Base-by-base conservation (phyloP, 2,797 vertebrate species). In the Takifugu rubripes region DNA sequence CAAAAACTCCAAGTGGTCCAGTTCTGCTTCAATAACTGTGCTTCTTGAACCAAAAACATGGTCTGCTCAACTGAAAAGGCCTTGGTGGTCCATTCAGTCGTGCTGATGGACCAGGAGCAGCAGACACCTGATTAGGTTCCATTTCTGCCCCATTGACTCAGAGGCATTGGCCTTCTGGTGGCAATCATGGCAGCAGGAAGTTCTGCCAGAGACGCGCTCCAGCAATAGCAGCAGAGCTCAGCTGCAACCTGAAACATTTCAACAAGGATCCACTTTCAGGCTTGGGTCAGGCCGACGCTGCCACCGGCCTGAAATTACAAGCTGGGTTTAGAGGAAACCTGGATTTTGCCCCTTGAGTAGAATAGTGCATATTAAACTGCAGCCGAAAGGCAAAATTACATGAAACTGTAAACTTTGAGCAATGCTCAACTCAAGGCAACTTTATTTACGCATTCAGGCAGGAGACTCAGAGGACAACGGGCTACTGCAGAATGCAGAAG, bases 111-210 rank as follows among this genome's bases (percentile, higher is more conserved):
- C 60, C 5, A 62, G 26, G 49, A 79, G 64, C 71, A 62, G 47
- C 69, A 70, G 76, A 85, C 82, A 81, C 80, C 79, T 77, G 85
- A 87, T 88, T 79, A 84, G 80, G 77, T 87, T 84, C 83, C 84
- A 85, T 77, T 88, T 87, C 78, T 85, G 82, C 83, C 86, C 81
- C 68, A 70, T 79, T 80, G 77, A 86, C 78, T 74, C 78, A 75
- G 79, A 85, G 78, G 68, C 72, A 84, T 77, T 76, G 84, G 77
- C 63, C 68, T 79, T 24, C 56, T 84, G 76, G 66, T 79, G 78
- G 79, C 76, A 73, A 66, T 84, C 75, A 80, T 84, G 72, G 82
- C 86, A 85, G 82, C 70, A 49, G 69, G 76, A 79, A 82, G 66
- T 69, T 78, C 70, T 79, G 83, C 82, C 81, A 79, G 73, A 78